Percentiles rank a stretch among this genome's conserved stretches.
phyloP scores from a whole-genome alignment of 1,140 invertebrate species.

The Zaprionus africanus region DNA sequence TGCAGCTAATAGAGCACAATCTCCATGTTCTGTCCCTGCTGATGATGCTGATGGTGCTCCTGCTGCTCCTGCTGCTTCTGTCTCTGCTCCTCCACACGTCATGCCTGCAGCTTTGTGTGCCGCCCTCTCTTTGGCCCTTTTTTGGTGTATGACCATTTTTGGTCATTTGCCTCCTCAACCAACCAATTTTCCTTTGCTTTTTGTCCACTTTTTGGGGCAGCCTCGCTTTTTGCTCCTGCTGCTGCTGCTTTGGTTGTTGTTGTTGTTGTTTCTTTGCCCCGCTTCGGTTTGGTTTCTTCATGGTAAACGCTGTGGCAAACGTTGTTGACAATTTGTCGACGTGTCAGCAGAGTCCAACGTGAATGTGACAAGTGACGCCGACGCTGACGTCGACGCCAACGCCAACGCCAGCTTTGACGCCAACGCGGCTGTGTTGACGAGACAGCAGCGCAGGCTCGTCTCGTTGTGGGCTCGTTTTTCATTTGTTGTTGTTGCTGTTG shows the following conservation, averaged over 20 bases:
- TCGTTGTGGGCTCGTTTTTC: background rate
- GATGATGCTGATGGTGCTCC: background rate
- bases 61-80: background rate
- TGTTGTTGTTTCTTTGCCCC: constrained; percentile 8
- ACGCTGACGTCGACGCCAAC: constrained; percentile 11
- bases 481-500: background rate
- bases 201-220: constrained; percentile 34
- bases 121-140: background rate
- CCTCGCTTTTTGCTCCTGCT: constrained; percentile 53
- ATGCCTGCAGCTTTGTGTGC: background rate
- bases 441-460: constrained; percentile 26
- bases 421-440: constrained; percentile 51
- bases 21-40: constrained; percentile 3
- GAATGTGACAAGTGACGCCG: constrained; percentile 77
- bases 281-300: constrained; percentile 46
- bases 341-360: constrained; percentile 77
- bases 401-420: constrained; percentile 13
- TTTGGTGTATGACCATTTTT: constrained; percentile 38
- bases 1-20: constrained; percentile 66
- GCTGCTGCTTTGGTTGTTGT: constrained; percentile 14
- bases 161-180: constrained; percentile 4
- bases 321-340: constrained; percentile 82
- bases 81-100: background rate
- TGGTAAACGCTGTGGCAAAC: constrained; percentile 60
- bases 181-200: constrained; percentile 1